phyloP scores from a whole-genome alignment of 2,888 invertebrate genomes.

The Mellilla xanthometata region DNA sequence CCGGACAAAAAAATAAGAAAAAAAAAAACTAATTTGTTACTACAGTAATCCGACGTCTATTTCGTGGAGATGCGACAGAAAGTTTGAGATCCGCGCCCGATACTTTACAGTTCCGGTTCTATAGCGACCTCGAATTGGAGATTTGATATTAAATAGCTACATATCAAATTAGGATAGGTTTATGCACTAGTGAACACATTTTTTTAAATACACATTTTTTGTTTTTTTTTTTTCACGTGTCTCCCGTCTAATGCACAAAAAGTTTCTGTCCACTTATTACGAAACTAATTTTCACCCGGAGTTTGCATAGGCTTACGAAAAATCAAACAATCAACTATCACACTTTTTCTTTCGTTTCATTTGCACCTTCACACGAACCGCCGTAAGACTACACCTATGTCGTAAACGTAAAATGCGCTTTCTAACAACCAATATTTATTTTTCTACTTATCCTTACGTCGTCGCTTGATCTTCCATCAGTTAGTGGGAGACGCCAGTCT shows the following conservation, averaged over 20 bases:
- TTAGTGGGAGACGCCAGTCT: conserved; percentile 66
- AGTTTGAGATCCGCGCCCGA: conserved; percentile 46
- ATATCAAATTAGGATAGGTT: conserved; percentile 62
- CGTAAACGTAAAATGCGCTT: conserved; percentile 75
- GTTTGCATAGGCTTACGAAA: conserved; percentile 56
- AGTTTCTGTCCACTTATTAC: conserved; percentile 29
- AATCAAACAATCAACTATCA: conserved; percentile 63
- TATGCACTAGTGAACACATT: conserved; percentile 60
- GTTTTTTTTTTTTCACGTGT: conserved; percentile 7
- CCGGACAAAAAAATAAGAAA: not conserved
- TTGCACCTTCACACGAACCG: conserved; percentile 62
- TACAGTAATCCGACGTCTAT: conserved; percentile 24
- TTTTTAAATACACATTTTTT: conserved; percentile 34
- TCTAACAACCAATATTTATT: conserved; percentile 80
- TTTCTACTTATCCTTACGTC: conserved; percentile 77
- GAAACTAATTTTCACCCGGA: conserved; percentile 49
- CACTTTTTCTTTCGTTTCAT: conserved; percentile 80
- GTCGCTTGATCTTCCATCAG: conserved; percentile 58
- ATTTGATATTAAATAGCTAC: conserved; percentile 69
- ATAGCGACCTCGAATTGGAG: conserved; percentile 56
- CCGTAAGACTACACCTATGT: conserved; percentile 59
- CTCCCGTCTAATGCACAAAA: not conserved
- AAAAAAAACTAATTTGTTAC: conserved; percentile 2
- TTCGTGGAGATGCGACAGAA: conserved; percentile 46
- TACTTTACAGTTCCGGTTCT: conserved; percentile 59